Conservation (phyloP, 2,888 invertebrate species). For the Dolomedes plantarius region DNA sequence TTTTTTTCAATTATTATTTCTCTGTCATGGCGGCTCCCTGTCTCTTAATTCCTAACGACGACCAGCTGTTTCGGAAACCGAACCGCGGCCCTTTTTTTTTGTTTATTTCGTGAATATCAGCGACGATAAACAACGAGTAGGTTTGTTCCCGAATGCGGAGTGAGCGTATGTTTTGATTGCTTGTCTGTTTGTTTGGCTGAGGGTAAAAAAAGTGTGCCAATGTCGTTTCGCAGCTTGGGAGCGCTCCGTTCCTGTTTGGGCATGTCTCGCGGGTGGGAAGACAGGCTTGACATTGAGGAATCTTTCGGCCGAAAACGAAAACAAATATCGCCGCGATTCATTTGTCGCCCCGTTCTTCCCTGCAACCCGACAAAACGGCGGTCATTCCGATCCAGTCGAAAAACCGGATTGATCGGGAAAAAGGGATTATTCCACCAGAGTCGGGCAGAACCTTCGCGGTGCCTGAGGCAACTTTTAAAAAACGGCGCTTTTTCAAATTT, state of each 20-base stretch:
- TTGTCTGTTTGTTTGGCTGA: slow-evolving; percentile 10
- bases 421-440: too few species aligned
- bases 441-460: too few species aligned
- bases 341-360: too few species aligned
- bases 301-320: too few species aligned
- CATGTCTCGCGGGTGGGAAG: slow-evolving; percentile 46
- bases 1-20: too few species aligned
- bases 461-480: too few species aligned
- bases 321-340: too few species aligned
- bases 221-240: slow-evolving; percentile 36
- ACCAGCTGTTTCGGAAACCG: not conserved
- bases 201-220: slow-evolving; percentile 65
- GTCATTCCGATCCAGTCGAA: too few species aligned
- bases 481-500: too few species aligned
- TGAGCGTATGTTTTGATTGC: slow-evolving; percentile 9
- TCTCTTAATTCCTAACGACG: not conserved
- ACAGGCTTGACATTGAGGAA: slow-evolving; percentile 50
- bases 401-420: too few species aligned
- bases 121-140: slow-evolving; percentile 53
- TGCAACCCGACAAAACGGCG: too few species aligned
- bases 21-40: not conserved
- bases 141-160: too few species aligned
- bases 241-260: slow-evolving; percentile 44
- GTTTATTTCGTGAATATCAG: slow-evolving; percentile 2
- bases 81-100: slow-evolving; percentile 9